Evolutionary conservation across 2,888 invertebrate species (phyloP).

Genomic region (Sphaerophoria rueppellii): DNA sequence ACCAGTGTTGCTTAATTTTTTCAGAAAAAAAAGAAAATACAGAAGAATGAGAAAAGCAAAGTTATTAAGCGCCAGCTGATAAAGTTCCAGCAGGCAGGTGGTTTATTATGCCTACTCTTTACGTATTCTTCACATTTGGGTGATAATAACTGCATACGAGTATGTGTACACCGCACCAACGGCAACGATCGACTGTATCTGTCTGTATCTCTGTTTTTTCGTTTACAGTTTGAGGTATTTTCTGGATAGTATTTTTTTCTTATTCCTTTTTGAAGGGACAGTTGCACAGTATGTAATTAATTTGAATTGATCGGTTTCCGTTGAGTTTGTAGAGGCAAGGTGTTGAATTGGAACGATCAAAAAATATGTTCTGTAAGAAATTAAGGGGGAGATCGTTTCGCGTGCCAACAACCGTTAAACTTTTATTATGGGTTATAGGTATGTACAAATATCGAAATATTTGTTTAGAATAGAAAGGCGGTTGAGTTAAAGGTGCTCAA

Average conservation of each 20-base stretch:
- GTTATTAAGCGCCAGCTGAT: slow-evolving; percentile 67
- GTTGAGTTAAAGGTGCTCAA: slow-evolving; percentile 3
- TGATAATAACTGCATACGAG: slow-evolving; percentile 49
- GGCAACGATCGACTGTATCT: slow-evolving; percentile 1
- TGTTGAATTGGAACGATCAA: slow-evolving; percentile 31
- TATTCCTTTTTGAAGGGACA: slow-evolving; percentile 25
- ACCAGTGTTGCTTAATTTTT: slow-evolving; percentile 13
- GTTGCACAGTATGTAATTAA: slow-evolving; percentile 49
- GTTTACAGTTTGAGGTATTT: slow-evolving; percentile 12
- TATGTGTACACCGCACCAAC: slow-evolving; percentile 23
- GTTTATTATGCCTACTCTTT: slow-evolving; percentile 54
- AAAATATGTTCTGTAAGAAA: not conserved
- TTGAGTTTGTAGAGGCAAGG: slow-evolving; percentile 18
- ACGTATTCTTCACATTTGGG: slow-evolving; percentile 60
- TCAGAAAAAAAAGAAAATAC: slow-evolving; percentile 5
- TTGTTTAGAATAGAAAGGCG: slow-evolving; percentile 6
- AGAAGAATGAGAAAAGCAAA: slow-evolving; percentile 5
- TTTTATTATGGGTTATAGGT: not conserved
- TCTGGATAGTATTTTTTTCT: not conserved
- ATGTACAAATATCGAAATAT: not conserved
- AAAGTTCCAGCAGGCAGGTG: slow-evolving; percentile 61
- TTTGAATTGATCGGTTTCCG: slow-evolving; percentile 51
- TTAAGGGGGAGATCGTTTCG: slow-evolving; percentile 15
- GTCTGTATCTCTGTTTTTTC: not conserved
- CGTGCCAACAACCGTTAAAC: slow-evolving; percentile 24